Conservation (phyloP, 2,888 invertebrate species). For the Heteromyza rotundicornis region DNA sequence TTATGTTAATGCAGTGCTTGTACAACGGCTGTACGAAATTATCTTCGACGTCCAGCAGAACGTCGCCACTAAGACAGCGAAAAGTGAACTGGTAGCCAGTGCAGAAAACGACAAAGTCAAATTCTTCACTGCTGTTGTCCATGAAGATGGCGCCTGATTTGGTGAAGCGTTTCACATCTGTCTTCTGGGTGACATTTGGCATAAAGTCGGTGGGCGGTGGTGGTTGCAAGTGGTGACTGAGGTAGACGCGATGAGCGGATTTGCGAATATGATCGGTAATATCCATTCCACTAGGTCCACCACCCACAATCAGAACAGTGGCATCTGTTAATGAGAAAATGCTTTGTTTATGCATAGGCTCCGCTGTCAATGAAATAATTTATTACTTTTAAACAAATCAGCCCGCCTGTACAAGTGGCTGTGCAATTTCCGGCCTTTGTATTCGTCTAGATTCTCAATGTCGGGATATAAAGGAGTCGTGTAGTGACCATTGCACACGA, state of each 20-base stretch:
- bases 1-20: constrained; percentile 83
- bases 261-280: constrained; percentile 73
- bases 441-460: constrained; percentile 73
- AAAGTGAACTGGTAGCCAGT: constrained; percentile 80
- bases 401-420: constrained; percentile 86
- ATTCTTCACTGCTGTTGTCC: constrained; percentile 69
- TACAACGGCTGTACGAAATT: constrained; percentile 83
- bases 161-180: constrained; percentile 67
- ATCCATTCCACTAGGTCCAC: constrained; percentile 85
- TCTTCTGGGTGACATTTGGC: constrained; percentile 70
- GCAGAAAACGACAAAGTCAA: constrained; percentile 77
- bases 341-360: too few species aligned
- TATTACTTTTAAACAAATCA: constrained; percentile 69
- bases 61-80: constrained; percentile 74
- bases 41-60: constrained; percentile 73
- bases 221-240: constrained; percentile 72
- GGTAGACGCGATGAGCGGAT: constrained; percentile 68
- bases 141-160: constrained; percentile 67
- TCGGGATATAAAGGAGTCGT: constrained; percentile 77
- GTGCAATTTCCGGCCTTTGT: constrained; percentile 70
- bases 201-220: constrained; percentile 69
- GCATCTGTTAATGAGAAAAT: too few species aligned
- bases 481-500: constrained; percentile 90
- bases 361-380: too few species aligned
- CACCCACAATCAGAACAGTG: constrained; percentile 80